These are phyloP conservation scores for Caradrina kadenii DNA, from an alignment of 2,888 invertebrate species.

Conservation along the genomic window DNA sequence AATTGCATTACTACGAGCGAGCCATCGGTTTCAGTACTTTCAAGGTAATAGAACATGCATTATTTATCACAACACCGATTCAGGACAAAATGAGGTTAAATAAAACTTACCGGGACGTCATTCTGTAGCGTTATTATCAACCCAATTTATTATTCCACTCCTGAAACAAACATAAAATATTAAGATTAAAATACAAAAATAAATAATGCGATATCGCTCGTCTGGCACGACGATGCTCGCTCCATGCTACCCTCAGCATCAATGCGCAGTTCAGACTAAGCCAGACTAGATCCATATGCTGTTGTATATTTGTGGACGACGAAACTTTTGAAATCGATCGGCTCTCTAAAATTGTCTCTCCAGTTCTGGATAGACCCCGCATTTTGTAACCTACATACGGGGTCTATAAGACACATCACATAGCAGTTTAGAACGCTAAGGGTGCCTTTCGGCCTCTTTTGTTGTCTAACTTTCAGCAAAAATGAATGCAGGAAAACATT, in stretches of 20 bases:
- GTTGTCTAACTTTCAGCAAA: no score
- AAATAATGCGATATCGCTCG: neutral
- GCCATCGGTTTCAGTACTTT: constrained; percentile 20
- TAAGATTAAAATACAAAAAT: neutral
- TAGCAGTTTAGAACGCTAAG: no score
- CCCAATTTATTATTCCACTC: constrained; percentile 65
- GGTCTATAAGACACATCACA: no score
- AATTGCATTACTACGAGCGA: constrained; percentile 3
- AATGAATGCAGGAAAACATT: no score
- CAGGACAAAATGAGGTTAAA: constrained; percentile 22
- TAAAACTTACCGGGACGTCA: constrained; percentile 83
- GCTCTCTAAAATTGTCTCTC: constrained; percentile 3
- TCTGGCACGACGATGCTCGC: constrained; percentile 6
- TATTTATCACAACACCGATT: constrained; percentile 17
- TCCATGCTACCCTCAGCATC: constrained; percentile 15
- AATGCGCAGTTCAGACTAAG: constrained; percentile 23
- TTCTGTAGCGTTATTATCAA: constrained; percentile 64
- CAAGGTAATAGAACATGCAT: constrained; percentile 31
- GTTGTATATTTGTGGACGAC: constrained; percentile 20
- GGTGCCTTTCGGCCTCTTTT: no score
- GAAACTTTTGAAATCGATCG: constrained; percentile 22
- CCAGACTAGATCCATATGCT: constrained; percentile 30
- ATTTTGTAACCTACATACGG: neutral
- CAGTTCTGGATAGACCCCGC: neutral
- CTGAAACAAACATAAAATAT: constrained; percentile 74